Evolutionary conservation across 1,140 invertebrate genomes (phyloP).

Genomic region (Nasonia giraulti): DNA sequence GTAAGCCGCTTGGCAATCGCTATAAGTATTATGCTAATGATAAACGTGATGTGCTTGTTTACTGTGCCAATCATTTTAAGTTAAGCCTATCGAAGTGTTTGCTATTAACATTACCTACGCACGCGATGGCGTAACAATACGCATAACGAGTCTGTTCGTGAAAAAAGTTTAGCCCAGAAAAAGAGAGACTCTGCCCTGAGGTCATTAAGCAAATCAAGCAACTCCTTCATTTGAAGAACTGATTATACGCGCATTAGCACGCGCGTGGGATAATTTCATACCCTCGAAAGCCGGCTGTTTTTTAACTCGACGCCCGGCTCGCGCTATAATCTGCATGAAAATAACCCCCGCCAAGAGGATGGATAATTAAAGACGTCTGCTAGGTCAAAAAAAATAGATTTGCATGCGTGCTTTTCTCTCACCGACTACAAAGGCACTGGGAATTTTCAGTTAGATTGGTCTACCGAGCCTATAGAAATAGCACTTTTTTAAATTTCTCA

Average conservation of each 20-base stretch:
- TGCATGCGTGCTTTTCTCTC: not conserved
- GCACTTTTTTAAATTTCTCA: not conserved
- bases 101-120: not conserved
- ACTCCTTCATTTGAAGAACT: slow-evolving; percentile 8
- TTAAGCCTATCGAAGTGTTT: too few species aligned
- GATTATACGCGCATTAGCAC: not conserved
- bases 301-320: not conserved
- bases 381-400: not conserved
- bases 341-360: not conserved
- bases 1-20: not conserved
- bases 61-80: not conserved
- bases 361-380: not conserved
- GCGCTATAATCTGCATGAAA: slow-evolving; percentile 4
- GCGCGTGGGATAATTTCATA: not conserved
- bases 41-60: not conserved
- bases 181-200: not conserved
- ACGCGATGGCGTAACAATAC: not conserved
- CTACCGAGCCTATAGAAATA: not conserved
- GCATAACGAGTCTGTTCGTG: not conserved
- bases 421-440: not conserved
- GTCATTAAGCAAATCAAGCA: slow-evolving; percentile 12
- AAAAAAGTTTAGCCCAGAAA: not conserved
- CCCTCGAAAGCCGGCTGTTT: not conserved
- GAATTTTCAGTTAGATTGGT: not conserved
- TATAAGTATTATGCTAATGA: not conserved